These are phyloP conservation scores for Agrotis puta DNA, from an alignment of 2,888 invertebrate genomes.

Conservation along the genomic window DNA sequence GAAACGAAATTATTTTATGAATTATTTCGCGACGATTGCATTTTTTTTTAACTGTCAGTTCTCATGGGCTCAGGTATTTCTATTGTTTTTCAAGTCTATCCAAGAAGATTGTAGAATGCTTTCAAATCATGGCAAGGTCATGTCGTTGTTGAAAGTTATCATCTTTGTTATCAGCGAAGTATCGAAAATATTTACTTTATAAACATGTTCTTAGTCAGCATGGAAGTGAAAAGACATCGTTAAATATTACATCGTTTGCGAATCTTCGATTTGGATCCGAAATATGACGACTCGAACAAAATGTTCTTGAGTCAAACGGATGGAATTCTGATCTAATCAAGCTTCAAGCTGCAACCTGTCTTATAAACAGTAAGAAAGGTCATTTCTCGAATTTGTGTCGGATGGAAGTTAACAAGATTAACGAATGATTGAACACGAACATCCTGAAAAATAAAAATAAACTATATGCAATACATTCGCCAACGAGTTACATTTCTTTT, in stretches of 20 bases:
- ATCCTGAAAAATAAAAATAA: not conserved
- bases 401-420: not conserved
- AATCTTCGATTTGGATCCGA: not conserved
- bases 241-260: not conserved
- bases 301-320: not conserved
- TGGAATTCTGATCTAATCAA: not conserved
- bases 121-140: not conserved
- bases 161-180: not conserved
- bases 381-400: not conserved
- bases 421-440: not conserved
- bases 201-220: not conserved
- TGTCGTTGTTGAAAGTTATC: not conserved
- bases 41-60: not conserved
- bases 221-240: not conserved
- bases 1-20: constrained; percentile 11
- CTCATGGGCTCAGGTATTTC: constrained; percentile 8
- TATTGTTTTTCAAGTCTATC: not conserved
- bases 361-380: not conserved
- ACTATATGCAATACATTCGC: not conserved
- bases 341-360: not conserved
- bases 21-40: constrained; percentile 16
- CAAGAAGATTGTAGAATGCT: not conserved
- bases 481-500: not conserved
- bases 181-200: not conserved
- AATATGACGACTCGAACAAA: not conserved